Conservation (phyloP, 2,797 vertebrate genomes). For the Enteromius viviparus region DNA sequence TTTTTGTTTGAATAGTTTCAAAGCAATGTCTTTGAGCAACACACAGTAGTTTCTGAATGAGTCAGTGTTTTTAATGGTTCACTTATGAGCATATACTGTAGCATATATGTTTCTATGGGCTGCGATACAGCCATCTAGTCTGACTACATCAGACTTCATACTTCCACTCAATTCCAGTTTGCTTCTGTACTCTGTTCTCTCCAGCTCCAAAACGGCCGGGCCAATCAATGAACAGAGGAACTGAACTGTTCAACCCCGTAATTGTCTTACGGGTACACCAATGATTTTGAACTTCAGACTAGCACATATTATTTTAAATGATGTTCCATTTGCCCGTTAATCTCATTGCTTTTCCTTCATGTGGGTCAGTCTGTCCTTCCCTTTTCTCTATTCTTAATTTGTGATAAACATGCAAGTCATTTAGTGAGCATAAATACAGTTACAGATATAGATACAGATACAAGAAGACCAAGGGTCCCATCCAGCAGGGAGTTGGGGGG, state of each 20-base stretch:
- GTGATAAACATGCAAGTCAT: constrained; percentile 13
- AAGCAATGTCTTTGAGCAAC: background rate
- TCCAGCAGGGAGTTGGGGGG: constrained; percentile 24
- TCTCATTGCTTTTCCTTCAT: background rate
- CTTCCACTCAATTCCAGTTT: too few species aligned
- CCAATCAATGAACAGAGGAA: too few species aligned
- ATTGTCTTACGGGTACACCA: too few species aligned
- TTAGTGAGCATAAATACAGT: background rate
- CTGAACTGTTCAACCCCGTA: too few species aligned
- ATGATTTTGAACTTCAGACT: too few species aligned
- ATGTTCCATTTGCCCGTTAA: background rate
- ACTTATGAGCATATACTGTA: too few species aligned
- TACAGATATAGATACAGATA: too few species aligned
- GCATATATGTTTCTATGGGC: too few species aligned
- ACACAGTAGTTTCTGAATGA: background rate
- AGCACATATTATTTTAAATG: background rate
- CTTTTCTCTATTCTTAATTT: background rate
- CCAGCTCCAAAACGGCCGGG: too few species aligned
- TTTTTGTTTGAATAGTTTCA: background rate
- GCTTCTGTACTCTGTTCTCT: too few species aligned
- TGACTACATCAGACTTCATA: too few species aligned
- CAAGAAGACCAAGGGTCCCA: constrained; percentile 1
- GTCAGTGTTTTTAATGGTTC: background rate
- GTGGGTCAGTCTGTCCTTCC: background rate
- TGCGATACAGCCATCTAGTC: too few species aligned